Evolutionary conservation across 1,140 invertebrate genomes (phyloP).

Genomic region (Drosophila truncata): DNA sequence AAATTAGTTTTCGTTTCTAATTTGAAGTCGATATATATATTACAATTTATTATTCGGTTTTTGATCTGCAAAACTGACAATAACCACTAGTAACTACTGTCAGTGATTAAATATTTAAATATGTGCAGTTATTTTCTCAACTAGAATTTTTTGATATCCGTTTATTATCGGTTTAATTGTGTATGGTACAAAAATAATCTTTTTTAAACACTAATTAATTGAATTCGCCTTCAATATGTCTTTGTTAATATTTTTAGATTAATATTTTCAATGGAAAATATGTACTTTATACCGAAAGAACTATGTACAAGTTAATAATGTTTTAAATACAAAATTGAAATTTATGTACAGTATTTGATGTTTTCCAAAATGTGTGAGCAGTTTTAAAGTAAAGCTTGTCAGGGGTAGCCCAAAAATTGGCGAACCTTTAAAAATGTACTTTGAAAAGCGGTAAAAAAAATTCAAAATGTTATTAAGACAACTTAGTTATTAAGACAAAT

Average conservation of each 20-base stretch:
- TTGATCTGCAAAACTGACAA: conserved; percentile 49
- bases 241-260: conserved; percentile 2
- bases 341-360: conserved; percentile 30
- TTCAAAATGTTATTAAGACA: no score
- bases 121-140: conserved; percentile 28
- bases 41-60: conserved; percentile 62
- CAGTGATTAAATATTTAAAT: conserved; percentile 26
- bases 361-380: conserved; percentile 24
- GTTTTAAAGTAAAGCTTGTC: background rate
- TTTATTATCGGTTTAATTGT: conserved; percentile 25
- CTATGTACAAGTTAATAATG: conserved; percentile 22
- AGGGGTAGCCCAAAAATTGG: background rate
- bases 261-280: conserved; percentile 47
- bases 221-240: conserved; percentile 22
- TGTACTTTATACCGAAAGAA: conserved; percentile 6
- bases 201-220: conserved; percentile 37
- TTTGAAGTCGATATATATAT: conserved; percentile 56
- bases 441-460: no score
- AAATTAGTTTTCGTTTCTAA: conserved; percentile 13
- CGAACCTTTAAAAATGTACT: no score
- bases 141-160: conserved; percentile 11
- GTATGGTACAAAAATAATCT: conserved; percentile 75
- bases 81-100: conserved; percentile 41
- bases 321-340: conserved; percentile 26
- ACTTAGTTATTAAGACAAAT: no score